These are phyloP conservation scores for Lasioglossum albipes DNA, from an alignment of 1,140 invertebrate species.

Conservation along the genomic window DNA sequence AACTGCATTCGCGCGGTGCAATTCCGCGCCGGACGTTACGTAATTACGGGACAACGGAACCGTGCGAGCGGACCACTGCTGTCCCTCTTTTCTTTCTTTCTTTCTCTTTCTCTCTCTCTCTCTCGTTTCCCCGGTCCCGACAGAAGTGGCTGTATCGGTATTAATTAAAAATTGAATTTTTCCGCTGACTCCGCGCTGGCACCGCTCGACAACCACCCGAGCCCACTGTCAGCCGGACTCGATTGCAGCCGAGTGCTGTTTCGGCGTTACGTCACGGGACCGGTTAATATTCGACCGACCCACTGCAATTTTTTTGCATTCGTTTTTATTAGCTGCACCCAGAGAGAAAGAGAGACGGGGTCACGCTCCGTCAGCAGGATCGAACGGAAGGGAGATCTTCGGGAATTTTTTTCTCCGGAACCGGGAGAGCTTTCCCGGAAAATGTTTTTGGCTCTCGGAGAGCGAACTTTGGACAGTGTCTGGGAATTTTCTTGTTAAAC, in stretches of 20 bases:
- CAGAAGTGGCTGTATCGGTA: conserved; percentile 41
- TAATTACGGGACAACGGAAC: conserved; percentile 42
- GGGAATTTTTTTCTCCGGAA: no score
- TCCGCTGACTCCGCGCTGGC: conserved; percentile 35
- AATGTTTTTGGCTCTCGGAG: no score
- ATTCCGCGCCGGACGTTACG: conserved; percentile 35
- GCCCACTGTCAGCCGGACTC: conserved; percentile 27
- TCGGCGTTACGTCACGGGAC: conserved; percentile 36
- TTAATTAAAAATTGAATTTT: conserved; percentile 51
- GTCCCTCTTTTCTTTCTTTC: neutral
- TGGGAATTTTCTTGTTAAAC: no score
- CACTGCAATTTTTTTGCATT: no score
- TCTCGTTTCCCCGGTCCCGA: neutral
- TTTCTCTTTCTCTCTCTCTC: no score
- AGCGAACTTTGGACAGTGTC: no score
- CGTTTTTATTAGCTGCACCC: no score
- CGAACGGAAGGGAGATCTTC: no score
- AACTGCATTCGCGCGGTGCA: conserved; percentile 19
- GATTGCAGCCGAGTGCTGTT: conserved; percentile 24
- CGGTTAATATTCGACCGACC: conserved; percentile 21
- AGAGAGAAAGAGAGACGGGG: no score
- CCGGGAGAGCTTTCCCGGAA: no score
- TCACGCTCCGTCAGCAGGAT: no score
- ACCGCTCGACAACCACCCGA: neutral
- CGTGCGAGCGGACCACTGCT: neutral